Conservation (phyloP, 2,888 invertebrate species). For the Eudasyphora cyanicolor region DNA sequence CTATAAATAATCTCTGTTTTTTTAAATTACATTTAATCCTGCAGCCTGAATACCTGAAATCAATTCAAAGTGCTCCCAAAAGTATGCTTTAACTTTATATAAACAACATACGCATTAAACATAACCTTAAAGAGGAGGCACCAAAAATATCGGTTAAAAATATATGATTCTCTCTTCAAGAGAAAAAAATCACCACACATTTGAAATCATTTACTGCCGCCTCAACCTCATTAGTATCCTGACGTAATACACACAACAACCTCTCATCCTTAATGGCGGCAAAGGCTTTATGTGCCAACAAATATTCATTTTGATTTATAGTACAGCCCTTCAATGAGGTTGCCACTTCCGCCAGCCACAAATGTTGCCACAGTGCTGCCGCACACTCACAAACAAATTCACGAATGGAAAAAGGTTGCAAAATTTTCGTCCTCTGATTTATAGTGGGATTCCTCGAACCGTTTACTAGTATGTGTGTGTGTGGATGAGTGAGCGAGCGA, state of each 20-base stretch:
- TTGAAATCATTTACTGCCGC: conserved; percentile 1
- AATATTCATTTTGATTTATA: conserved; percentile 27
- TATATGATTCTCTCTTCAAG: background rate
- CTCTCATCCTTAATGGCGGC: conserved; percentile 3
- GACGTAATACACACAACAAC: background rate
- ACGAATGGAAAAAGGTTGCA: background rate
- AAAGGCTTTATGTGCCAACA: conserved; percentile 9
- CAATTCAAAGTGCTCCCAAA: too few relatives aligned
- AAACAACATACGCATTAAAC: background rate
- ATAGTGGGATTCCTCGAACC: background rate
- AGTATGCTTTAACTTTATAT: background rate
- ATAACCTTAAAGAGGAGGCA: background rate
- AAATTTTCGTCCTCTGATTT: conserved; percentile 17
- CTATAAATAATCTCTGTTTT: too few relatives aligned
- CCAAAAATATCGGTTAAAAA: background rate
- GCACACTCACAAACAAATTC: background rate
- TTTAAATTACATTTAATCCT: too few relatives aligned
- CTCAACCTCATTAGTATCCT: background rate
- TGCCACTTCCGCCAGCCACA: background rate
- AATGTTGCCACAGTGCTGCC: background rate
- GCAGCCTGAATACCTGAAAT: too few relatives aligned
- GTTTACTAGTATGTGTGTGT: background rate
- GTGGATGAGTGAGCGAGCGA: background rate
- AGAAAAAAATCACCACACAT: background rate
- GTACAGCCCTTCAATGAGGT: conserved; percentile 11